A percentile compares a stretch with the other conserved stretches of the same genome.
Conservation (phyloP, 2,797 vertebrate species). For the Rhabdophis nuchalis region DNA sequence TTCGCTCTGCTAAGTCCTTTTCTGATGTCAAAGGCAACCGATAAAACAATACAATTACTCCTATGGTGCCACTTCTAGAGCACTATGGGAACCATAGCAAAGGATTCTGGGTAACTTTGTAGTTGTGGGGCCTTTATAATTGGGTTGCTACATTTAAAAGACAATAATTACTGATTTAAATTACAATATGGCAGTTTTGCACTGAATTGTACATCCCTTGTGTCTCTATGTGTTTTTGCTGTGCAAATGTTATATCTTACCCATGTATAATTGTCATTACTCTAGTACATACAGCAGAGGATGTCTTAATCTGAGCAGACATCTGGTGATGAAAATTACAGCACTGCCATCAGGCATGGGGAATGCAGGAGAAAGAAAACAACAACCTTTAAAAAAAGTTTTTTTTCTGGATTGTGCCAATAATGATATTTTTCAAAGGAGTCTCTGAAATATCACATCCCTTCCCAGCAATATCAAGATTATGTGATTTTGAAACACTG, state of each 20-base stretch:
- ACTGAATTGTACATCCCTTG: slow-evolving; percentile 22
- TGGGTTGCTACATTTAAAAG: slow-evolving; percentile 4
- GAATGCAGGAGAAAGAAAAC: not conserved
- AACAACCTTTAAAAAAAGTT: not conserved
- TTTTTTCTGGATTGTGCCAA: slow-evolving; percentile 30
- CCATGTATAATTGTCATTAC: slow-evolving; percentile 32
- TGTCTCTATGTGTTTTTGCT: slow-evolving; percentile 18
- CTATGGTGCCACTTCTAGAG: slow-evolving; percentile 10
- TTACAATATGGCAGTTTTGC: slow-evolving; percentile 4
- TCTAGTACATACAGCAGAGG: slow-evolving; percentile 6
- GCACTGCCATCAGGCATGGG: slow-evolving; percentile 30
- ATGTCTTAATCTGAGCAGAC: slow-evolving; percentile 5
- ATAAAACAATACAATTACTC: slow-evolving; percentile 21
- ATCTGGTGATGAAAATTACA: slow-evolving; percentile 8
- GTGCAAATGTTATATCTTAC: slow-evolving; percentile 13
- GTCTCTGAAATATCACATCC: slow-evolving; percentile 35
- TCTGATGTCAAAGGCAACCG: not conserved
- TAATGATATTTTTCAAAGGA: slow-evolving; percentile 26
- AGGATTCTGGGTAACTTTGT: slow-evolving; percentile 5
- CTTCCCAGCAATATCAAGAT: slow-evolving; percentile 7
- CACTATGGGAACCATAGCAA: slow-evolving; percentile 13
- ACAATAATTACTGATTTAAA: slow-evolving; percentile 18
- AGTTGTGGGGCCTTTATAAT: not conserved
- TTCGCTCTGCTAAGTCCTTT: slow-evolving; percentile 6
- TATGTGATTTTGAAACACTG: slow-evolving; percentile 42